Evolutionary conservation across 1,140 invertebrate species (phyloP), one percentile per base, ranked within the genome.

Genomic region (Gonatopus flavifemur): DNA sequence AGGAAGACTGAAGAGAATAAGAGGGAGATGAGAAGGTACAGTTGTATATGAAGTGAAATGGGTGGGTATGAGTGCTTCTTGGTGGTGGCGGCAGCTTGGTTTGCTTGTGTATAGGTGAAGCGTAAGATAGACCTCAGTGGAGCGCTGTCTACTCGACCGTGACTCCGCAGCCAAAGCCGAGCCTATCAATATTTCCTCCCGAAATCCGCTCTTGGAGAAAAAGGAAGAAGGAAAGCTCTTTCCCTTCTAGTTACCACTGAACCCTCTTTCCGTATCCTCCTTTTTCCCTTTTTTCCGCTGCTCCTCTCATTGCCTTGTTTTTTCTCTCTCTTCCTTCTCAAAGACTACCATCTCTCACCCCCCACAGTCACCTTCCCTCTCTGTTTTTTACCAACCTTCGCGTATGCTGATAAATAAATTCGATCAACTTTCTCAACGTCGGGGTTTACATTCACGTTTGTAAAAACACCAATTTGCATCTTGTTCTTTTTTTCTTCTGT

Each of bases 181-280:
- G 75, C 75, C 75, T 78, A 78, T 76, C 72, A 76, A 76, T 78
- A 78, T 77, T 74, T 76, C 64, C 67, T 67, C 55, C 61, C 58
- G 57, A 70, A 72, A 72, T 71, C 55, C 68, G 60, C 51, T 52
- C 50, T 41, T 62, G n/a, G n/a, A n/a, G n/a, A n/a, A n/a, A n/a
- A n/a, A n/a, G n/a, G n/a, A n/a, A n/a, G n/a, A n/a, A n/a, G n/a
- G n/a, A n/a, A n/a, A n/a, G n/a, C n/a, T n/a, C 52, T 28, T 56
- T 52, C 39, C 48, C 38, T 33, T 52, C 50, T 13, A 22, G 18
- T 51, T 53, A 49, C 49, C 55, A 43, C 43, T 38, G 43, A 45
- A 41, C 50, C 55, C 43, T 59, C 43, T 52, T 32, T 40, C 13
- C 21, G 16, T 30, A 33, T 36, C 20, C 44, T 52, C 25, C 21